These are phyloP conservation scores for Galaxias olidus DNA, from an alignment of 2,797 vertebrate species.

Conservation along the genomic window DNA sequence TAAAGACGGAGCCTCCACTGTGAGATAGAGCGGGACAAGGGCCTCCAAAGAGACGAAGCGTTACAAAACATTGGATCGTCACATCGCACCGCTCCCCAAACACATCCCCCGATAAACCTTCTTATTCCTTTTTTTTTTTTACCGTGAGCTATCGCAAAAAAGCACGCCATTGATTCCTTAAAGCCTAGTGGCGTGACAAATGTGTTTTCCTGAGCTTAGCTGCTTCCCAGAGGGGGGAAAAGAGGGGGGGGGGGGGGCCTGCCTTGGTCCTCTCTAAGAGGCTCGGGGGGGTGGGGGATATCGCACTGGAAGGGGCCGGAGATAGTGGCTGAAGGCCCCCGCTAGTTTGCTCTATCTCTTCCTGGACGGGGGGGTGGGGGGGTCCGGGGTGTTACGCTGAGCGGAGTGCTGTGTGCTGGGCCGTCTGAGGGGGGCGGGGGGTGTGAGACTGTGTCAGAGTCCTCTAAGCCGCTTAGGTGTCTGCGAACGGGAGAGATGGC, in stretches of 20 bases:
- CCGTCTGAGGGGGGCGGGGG: constrained; percentile 31
- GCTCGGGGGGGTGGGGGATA: constrained; percentile 55
- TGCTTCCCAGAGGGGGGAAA: constrained; percentile 43
- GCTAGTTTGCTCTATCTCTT: constrained; percentile 60
- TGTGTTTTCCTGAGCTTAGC: constrained; percentile 58
- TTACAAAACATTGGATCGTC: too few species aligned
- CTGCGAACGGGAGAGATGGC: neutral
- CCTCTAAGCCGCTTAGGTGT: neutral
- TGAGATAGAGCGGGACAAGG: too few species aligned
- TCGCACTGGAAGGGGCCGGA: constrained; percentile 42
- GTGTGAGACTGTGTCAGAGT: constrained; percentile 29
- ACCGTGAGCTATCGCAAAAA: too few species aligned
- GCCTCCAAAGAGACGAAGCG: too few species aligned
- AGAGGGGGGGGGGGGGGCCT: constrained; percentile 10
- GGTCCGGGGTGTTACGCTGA: constrained; percentile 35
- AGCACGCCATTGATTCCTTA: constrained; percentile 21
- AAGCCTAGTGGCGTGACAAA: constrained; percentile 54
- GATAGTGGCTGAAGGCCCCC: constrained; percentile 61
- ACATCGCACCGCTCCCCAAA: too few species aligned
- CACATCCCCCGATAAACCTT: neutral
- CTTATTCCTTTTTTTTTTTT: too few species aligned
- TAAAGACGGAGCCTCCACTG: too few species aligned
- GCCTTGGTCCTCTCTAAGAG: constrained; percentile 45
- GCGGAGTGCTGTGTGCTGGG: constrained; percentile 47
- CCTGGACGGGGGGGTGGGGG: constrained; percentile 43